Evolutionary conservation across 1,140 invertebrate species (phyloP), one percentile per base, ranked within the genome.

Genomic region (Sycophila sp.): DNA sequence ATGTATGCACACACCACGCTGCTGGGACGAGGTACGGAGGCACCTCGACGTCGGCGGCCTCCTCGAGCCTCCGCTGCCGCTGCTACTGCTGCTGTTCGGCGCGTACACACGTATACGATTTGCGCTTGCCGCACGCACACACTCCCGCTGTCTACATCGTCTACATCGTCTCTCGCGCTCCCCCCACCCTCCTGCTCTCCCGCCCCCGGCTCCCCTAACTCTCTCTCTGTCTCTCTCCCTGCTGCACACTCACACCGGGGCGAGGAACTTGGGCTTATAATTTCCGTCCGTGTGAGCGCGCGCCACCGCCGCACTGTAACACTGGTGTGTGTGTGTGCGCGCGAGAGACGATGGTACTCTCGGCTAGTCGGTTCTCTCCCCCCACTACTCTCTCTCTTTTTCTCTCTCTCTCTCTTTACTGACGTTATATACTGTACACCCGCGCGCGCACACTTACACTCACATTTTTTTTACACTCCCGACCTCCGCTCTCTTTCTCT

Each of bases 31-130:
- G n/a, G 5, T 56, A 28, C 63, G 58, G 58, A 59, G n/a, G 65
- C 68, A 55, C 69, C 59, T 62, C 63, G 64, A 68, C 71, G 55
- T 73, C 60, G 24, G 22, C 24, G 13, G 47, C 47, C 2, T n/a
- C n/a, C n/a, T n/a, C n/a, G 17, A 42, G 40, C 40, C 19, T 17
- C 19, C 11, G 56, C 56, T 4, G 56, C 34, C 5, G 34, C n/a
- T 2, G 34, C 36, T 1, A 34, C 11, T 15, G 49, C 24, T 22
- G 49, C 49, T 15, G 58, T 26, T 24, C 6, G 22, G 55, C 47
- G 40, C 63, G 49, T 55, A 36, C 64, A 49, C 64, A 40, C 38
- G 45, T 32, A 36, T 36, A 56, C 63, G 17, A 22, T 22, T 38
- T 38, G 49, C 49, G 49, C 34, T 47, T 36, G 49, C 34, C 13